Conservation (phyloP, 2,113 vertebrate species). For the Pardalotus punctatus region DNA sequence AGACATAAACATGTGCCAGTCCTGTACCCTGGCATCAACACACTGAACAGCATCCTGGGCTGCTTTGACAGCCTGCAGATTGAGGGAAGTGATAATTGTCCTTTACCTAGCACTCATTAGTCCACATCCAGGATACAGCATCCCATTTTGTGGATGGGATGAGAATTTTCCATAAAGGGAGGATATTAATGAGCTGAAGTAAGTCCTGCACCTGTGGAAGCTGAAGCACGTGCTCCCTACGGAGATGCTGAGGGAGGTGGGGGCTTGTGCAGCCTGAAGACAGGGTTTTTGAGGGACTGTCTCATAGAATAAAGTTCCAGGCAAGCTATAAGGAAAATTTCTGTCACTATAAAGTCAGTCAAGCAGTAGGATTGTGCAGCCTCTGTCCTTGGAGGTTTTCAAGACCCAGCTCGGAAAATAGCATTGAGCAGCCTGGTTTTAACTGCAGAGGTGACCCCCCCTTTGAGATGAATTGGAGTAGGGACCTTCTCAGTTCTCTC, state of each 20-base stretch:
- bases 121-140: not conserved
- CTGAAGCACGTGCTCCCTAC: not conserved
- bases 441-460: not conserved
- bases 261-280: not conserved
- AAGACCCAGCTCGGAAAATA: not conserved
- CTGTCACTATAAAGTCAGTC: not conserved
- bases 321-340: not conserved
- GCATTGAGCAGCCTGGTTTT: not conserved
- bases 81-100: not conserved
- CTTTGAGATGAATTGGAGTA: not conserved
- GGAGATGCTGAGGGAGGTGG: not conserved
- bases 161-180: not conserved
- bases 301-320: not conserved
- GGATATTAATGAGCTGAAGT: not conserved
- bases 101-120: not conserved
- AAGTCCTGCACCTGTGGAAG: not conserved
- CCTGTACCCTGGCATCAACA: not conserved
- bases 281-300: not conserved
- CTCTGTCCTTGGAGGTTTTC: not conserved
- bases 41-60: not conserved
- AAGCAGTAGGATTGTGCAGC: not conserved
- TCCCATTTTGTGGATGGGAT: not conserved
- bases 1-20: not conserved
- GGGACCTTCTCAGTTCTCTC: not conserved
- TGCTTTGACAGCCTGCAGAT: not conserved